These are phyloP conservation scores for Chaetura pelagica DNA, from an alignment of 2,113 vertebrate genomes.

Conservation along the genomic window DNA sequence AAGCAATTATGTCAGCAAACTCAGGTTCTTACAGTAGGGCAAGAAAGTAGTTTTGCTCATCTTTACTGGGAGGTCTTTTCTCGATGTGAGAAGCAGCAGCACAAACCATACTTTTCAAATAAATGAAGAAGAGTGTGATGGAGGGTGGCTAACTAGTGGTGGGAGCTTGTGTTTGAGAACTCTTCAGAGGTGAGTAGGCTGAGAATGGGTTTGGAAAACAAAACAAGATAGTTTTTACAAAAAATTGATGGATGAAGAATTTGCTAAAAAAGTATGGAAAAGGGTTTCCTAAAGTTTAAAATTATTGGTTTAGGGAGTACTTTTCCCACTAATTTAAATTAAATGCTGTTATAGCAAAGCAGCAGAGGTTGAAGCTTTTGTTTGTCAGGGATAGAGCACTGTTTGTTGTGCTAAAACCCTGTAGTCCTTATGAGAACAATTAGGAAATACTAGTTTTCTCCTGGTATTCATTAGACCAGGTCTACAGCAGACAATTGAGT, in stretches of 20 bases:
- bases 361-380: background rate
- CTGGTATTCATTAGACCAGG: background rate
- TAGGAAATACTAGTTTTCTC: background rate
- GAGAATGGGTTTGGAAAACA: background rate
- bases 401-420: background rate
- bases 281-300: background rate
- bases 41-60: background rate
- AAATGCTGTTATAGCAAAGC: background rate
- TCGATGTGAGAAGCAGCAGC: background rate
- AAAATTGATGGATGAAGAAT: background rate
- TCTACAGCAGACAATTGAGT: background rate
- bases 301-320: background rate
- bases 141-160: fast-evolving
- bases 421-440: background rate
- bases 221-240: background rate
- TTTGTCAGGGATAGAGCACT: background rate
- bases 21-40: background rate
- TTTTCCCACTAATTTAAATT: background rate
- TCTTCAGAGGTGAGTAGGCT: background rate
- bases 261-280: background rate
- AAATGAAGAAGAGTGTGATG: background rate
- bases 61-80: background rate
- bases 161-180: background rate
- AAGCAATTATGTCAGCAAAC: background rate
- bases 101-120: background rate